Evolutionary conservation across 2,888 invertebrate genomes (phyloP).

Genomic region (Machimus atricapillus): DNA sequence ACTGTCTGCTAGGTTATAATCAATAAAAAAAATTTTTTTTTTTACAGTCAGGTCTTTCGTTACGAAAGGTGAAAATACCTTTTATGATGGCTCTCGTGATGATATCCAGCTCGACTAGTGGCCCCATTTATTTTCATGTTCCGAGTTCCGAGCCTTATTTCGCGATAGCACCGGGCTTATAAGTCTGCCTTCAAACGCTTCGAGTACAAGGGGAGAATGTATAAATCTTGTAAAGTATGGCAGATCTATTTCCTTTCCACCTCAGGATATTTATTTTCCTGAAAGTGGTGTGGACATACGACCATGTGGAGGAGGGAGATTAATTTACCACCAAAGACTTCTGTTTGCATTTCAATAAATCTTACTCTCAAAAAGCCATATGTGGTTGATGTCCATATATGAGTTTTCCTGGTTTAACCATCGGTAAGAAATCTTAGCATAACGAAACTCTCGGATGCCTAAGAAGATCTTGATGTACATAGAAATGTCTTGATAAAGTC

Average conservation of each 20-base stretch:
- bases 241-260: slow-evolving; percentile 30
- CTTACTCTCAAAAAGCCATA: slow-evolving; percentile 20
- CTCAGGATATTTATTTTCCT: slow-evolving; percentile 30
- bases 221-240: slow-evolving; percentile 32
- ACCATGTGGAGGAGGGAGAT: background rate
- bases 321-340: slow-evolving; percentile 24
- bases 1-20: background rate
- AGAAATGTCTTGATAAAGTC: background rate
- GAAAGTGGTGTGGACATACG: slow-evolving; percentile 26
- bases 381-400: background rate
- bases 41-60: background rate
- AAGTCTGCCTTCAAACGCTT: background rate
- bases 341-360: slow-evolving; percentile 29
- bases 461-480: background rate
- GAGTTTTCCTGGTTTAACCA: background rate
- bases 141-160: background rate
- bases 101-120: background rate
- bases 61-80: background rate
- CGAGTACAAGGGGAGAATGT: background rate
- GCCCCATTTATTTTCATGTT: background rate
- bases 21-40: background rate
- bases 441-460: background rate
- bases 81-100: background rate
- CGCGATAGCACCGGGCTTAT: background rate
- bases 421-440: background rate